phyloP scores from a whole-genome alignment of 2,888 invertebrate genomes.

The Dicyrtoma fusca region DNA sequence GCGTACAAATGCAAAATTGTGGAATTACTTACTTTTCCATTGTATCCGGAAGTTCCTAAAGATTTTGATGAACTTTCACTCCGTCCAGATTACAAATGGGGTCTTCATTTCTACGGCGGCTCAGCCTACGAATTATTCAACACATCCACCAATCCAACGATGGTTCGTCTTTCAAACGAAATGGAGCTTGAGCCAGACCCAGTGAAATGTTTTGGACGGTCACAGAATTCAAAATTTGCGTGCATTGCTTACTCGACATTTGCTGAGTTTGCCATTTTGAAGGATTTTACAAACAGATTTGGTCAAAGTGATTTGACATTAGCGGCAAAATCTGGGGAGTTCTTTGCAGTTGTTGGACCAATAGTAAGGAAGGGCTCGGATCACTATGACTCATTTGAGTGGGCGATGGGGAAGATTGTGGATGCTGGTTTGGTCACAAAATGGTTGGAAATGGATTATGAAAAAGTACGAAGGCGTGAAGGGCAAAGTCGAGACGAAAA shows the following conservation, averaged over 20 bases:
- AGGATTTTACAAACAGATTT: conserved; percentile 11
- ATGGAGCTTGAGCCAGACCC: conserved; percentile 14
- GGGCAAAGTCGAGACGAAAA: not conserved
- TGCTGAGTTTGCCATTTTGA: conserved; percentile 15
- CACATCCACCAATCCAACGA: conserved; percentile 1
- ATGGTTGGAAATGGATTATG: conserved; percentile 17
- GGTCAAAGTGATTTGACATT: conserved; percentile 13
- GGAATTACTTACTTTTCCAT: not conserved
- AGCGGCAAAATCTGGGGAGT: conserved; percentile 8
- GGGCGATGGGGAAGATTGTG: conserved; percentile 4
- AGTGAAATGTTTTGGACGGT: not conserved
- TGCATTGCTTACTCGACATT: conserved; percentile 10
- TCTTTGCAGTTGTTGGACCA: conserved; percentile 5
- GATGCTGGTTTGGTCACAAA: not conserved
- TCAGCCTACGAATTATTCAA: conserved; percentile 7
- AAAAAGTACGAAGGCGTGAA: not conserved
- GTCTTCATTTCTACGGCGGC: conserved; percentile 11
- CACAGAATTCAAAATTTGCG: not conserved
- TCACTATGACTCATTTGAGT: not conserved
- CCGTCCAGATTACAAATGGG: not conserved
- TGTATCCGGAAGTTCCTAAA: conserved; percentile 2
- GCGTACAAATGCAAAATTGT: conserved; percentile 12
- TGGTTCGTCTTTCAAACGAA: not conserved
- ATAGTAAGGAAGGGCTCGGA: conserved; percentile 1
- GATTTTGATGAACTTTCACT: conserved; percentile 1